Percentiles rank a stretch among this genome's conserved stretches.
phyloP scores from a whole-genome alignment of 2,113 vertebrate species.

The Passer montanus region DNA sequence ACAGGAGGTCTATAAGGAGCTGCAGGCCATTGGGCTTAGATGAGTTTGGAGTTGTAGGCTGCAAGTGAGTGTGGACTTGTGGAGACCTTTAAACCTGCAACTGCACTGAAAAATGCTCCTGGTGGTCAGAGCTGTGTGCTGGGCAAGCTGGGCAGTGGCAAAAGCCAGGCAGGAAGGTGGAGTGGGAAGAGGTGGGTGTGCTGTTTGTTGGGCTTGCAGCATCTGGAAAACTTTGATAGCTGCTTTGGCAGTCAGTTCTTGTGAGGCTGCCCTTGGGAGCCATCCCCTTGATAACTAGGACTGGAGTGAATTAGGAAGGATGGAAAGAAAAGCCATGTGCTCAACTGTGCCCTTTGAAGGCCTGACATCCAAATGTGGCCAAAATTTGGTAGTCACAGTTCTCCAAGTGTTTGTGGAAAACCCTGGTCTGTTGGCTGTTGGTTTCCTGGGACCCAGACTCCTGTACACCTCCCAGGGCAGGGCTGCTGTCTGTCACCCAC shows the following conservation, averaged over 20 bases:
- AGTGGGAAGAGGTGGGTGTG: neutral
- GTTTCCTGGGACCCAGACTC: neutral
- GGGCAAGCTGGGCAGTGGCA: neutral
- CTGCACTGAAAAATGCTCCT: neutral
- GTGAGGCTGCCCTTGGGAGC: neutral
- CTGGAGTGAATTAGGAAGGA: neutral
- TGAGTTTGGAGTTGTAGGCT: neutral
- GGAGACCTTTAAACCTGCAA: neutral
- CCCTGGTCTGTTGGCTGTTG: neutral
- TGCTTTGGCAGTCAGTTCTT: neutral
- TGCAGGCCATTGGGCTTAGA: neutral
- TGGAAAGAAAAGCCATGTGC: neutral
- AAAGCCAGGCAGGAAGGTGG: neutral
- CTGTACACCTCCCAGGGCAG: neutral
- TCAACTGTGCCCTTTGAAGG: neutral
- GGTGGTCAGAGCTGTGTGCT: neutral
- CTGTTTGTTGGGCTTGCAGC: neutral
- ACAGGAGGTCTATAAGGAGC: neutral
- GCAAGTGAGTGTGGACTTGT: accelerated
- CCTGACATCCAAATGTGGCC: neutral
- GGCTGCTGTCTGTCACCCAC: neutral
- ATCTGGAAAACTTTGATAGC: neutral
- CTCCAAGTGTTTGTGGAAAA: neutral
- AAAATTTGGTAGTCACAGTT: neutral
- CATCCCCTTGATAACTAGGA: neutral